Percentiles rank a stretch among this genome's conserved stretches.
These are phyloP conservation scores for Axinella damicornis DNA, from an alignment of 37 sponge, comb jelly and placozoan species.

Conservation along the genomic window DNA sequence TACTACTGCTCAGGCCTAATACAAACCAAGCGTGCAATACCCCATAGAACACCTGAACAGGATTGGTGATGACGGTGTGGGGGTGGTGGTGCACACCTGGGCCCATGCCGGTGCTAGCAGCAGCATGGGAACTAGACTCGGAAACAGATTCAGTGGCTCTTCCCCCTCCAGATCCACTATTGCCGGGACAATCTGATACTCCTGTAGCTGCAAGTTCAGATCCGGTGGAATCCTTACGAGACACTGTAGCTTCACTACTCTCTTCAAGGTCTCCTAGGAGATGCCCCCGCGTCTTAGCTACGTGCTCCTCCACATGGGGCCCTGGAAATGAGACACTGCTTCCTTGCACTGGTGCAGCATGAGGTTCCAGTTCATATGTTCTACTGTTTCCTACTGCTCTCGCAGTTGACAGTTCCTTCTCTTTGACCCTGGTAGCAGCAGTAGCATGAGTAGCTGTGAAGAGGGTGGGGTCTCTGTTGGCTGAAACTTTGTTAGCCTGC, in stretches of 20 bases:
- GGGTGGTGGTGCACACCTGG: slow-evolving; percentile 2
- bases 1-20: too few relatives aligned
- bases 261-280: too few relatives aligned
- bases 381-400: not conserved
- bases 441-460: not conserved
- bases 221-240: not conserved
- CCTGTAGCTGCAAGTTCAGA: not conserved
- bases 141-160: not conserved
- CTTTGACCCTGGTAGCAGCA: not conserved
- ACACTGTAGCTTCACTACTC: too few relatives aligned
- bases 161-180: not conserved
- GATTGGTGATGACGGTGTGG: slow-evolving; percentile 59
- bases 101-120: not conserved
- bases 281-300: too few relatives aligned
- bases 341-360: not conserved
- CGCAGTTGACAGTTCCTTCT: not conserved
- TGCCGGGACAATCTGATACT: not conserved
- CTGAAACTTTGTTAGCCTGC: slow-evolving; percentile 7
- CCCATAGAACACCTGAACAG: slow-evolving; percentile 41
- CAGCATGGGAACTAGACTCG: not conserved
- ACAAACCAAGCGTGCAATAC: too few relatives aligned
- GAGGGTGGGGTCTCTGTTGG: not conserved
- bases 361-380: not conserved
- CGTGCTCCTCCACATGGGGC: not conserved
- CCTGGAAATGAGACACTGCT: too few relatives aligned